These are phyloP conservation scores for Syrista parreyssii DNA, from an alignment of 2,888 invertebrate species.

Conservation along the genomic window DNA sequence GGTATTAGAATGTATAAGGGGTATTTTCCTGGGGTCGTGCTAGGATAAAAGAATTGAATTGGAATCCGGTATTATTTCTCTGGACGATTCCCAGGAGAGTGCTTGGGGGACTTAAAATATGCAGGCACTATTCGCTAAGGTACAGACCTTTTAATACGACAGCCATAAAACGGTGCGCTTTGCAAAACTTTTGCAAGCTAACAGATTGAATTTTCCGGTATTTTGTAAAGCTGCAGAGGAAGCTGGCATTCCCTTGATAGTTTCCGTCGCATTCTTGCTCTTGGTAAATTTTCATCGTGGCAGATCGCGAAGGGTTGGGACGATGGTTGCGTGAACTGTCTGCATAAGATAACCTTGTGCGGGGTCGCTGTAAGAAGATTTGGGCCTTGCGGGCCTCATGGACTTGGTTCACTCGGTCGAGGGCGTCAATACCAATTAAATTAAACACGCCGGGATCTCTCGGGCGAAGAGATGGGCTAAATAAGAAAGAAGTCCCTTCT, in stretches of 20 bases:
- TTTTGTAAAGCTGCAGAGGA: not conserved
- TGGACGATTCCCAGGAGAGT: not conserved
- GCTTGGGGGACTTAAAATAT: slow-evolving; percentile 32
- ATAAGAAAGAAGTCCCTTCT: slow-evolving; percentile 46
- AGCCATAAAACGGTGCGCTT: slow-evolving; percentile 51
- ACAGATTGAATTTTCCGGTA: slow-evolving; percentile 43
- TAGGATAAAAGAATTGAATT: not conserved
- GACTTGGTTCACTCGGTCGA: slow-evolving; percentile 34
- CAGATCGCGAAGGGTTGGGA: not conserved
- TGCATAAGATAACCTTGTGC: not conserved
- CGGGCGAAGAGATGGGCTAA: slow-evolving; percentile 43
- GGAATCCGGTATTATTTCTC: not conserved
- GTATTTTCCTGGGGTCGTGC: not conserved
- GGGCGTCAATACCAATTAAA: slow-evolving; percentile 63
- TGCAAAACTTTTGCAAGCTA: slow-evolving; percentile 41
- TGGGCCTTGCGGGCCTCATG: not conserved
- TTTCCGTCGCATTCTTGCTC: not conserved
- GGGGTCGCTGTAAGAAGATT: slow-evolving; percentile 8
- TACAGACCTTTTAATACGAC: slow-evolving; percentile 43
- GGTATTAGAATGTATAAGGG: not conserved
- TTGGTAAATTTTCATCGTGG: not conserved
- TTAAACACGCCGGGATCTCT: slow-evolving; percentile 51
- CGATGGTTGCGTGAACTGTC: not conserved
- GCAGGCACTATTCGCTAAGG: slow-evolving; percentile 17
- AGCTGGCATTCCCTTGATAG: not conserved